Conservation (phyloP, 2,113 vertebrate genomes). For the Cygnus buccinator region DNA sequence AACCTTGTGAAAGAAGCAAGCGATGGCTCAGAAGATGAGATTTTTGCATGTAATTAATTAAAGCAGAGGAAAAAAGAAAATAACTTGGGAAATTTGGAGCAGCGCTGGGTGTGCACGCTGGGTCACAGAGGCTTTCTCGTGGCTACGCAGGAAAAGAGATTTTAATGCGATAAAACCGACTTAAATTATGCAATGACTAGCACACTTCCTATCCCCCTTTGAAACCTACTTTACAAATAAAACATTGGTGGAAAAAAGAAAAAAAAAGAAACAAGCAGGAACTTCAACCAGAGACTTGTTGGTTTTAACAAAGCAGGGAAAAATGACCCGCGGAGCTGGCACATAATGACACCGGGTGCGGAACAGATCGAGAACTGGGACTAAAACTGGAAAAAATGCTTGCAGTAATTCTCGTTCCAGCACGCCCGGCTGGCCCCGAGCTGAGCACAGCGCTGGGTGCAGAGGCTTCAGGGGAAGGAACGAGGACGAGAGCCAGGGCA, state of each 20-base stretch:
- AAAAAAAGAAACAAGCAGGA: neutral
- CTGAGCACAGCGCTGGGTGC: neutral
- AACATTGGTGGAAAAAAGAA: neutral
- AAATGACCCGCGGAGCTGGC: neutral
- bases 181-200: neutral
- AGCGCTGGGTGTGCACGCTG: fast-evolving
- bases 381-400: neutral
- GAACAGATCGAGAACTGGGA: neutral
- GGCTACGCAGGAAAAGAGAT: neutral
- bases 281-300: neutral
- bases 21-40: neutral
- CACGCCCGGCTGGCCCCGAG: too few relatives aligned
- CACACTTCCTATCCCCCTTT: neutral
- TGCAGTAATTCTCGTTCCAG: neutral
- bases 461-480: neutral
- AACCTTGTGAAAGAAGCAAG: neutral
- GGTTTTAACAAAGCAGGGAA: neutral
- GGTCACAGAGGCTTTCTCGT: neutral
- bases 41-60: neutral
- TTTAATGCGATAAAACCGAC: neutral
- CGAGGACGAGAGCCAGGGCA: neutral
- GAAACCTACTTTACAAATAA: neutral
- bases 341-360: neutral
- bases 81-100: neutral
- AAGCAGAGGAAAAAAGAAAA: neutral